Evolutionary conservation across 1,140 invertebrate species (phyloP).

Genomic region (Drosophila takahashii): DNA sequence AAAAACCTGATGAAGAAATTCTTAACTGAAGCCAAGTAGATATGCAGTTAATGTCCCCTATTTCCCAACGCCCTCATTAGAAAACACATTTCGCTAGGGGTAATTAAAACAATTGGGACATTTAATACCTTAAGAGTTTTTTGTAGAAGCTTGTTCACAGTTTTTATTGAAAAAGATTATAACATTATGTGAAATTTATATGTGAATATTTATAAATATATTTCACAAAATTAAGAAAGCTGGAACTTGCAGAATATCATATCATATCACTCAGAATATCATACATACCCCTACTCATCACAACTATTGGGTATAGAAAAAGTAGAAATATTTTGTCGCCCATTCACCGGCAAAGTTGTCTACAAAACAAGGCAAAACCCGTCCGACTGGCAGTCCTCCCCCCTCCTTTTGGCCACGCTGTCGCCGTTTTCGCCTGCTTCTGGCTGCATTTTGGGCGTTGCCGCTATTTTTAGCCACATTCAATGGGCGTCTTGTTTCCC

Average conservation of each 20-base stretch:
- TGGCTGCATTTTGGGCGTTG: constrained; percentile 39
- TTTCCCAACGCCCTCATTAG: not conserved
- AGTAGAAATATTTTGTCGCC: constrained; percentile 19
- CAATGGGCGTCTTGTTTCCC: constrained; percentile 51
- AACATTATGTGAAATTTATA: no score
- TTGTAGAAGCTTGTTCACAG: not conserved
- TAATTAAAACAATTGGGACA: constrained; percentile 14
- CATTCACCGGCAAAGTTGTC: constrained; percentile 60
- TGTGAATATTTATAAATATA: no score
- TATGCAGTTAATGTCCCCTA: not conserved
- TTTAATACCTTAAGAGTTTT: not conserved
- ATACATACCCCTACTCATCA: constrained; percentile 3
- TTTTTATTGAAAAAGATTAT: no score
- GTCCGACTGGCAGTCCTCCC: constrained; percentile 22
- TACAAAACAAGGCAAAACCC: constrained; percentile 32
- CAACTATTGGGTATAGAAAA: constrained; percentile 24
- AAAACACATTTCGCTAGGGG: constrained; percentile 18
- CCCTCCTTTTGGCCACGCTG: constrained; percentile 15
- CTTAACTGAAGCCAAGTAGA: not conserved
- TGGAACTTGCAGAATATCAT: no score
- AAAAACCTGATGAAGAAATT: not conserved
- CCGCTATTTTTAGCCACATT: constrained; percentile 62
- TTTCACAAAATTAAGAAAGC: no score
- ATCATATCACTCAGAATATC: not conserved
- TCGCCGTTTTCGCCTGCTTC: constrained; percentile 19